A percentile compares a stretch with the other conserved stretches of the same genome.
Evolutionary conservation across 2,888 invertebrate species (phyloP).

Genomic region (Lottia gigantea): DNA sequence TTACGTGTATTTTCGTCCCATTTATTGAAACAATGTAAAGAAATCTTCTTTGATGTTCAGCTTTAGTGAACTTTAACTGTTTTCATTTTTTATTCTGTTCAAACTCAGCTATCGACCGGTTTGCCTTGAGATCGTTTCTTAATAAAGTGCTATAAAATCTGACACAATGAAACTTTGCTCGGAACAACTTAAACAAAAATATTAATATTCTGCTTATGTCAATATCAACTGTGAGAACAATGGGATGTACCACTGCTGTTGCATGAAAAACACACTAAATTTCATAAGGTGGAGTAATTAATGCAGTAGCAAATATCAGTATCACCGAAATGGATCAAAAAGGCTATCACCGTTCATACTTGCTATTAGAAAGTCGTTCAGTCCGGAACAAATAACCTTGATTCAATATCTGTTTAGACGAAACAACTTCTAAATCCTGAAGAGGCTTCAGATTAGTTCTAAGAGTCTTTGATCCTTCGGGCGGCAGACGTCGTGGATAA

Average conservation of each 20-base stretch:
- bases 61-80: conserved; percentile 11
- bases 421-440: neutral
- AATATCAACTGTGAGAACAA: neutral
- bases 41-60: conserved; percentile 1
- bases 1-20: neutral
- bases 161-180: neutral
- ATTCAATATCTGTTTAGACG: conserved; percentile 2
- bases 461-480: conserved; percentile 1
- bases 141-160: conserved; percentile 4
- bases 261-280: too few species aligned
- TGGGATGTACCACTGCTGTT: too few species aligned
- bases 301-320: too few species aligned
- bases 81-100: conserved; percentile 7
- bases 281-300: too few species aligned
- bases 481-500: neutral
- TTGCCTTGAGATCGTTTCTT: conserved; percentile 7
- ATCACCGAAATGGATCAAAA: too few species aligned
- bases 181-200: neutral
- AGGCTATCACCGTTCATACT: neutral
- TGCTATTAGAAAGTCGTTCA: neutral
- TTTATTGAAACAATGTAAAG: conserved; percentile 8
- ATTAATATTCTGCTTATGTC: conserved; percentile 1
- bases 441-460: neutral
- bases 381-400: neutral
- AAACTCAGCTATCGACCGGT: neutral